Evolutionary conservation across 2,113 vertebrate species (phyloP).

Genomic region (Turdus rufiventris): DNA sequence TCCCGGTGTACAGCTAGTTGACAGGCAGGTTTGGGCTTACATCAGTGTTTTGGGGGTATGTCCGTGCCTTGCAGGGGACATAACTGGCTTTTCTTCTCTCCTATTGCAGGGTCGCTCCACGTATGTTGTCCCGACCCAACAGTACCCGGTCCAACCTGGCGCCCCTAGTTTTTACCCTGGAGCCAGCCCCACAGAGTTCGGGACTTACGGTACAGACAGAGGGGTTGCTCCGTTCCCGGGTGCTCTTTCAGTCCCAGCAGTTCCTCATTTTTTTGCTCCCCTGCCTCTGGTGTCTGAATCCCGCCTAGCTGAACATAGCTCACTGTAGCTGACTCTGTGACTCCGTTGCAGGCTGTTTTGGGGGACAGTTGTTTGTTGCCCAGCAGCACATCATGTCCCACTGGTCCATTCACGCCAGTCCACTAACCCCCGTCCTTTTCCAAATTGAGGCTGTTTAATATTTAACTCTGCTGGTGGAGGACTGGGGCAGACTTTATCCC

Average conservation of each 20-base stretch:
- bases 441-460: conserved; percentile 29
- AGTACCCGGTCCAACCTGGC: conserved; percentile 89
- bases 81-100: not conserved
- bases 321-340: accelerated
- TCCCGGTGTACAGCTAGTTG: not conserved
- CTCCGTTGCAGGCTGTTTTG: not conserved
- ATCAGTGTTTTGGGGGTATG: not conserved
- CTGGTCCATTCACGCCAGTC: not conserved
- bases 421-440: not conserved
- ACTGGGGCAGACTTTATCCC: conserved; percentile 54
- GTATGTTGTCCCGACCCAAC: conserved; percentile 89
- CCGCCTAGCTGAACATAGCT: accelerated
- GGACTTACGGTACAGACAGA: conserved; percentile 84
- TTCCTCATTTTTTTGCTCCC: accelerated
- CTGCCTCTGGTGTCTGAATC: not conserved
- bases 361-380: not conserved
- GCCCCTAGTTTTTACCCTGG: conserved; percentile 90
- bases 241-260: not conserved
- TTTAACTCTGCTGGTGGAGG: conserved; percentile 23
- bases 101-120: conserved; percentile 83
- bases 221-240: accelerated
- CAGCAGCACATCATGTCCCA: not conserved
- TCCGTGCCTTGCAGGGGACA: accelerated
- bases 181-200: conserved; percentile 91
- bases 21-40: not conserved